Evolutionary conservation across 2,113 vertebrate genomes (phyloP).

Genomic region (Glaucomys volans): DNA sequence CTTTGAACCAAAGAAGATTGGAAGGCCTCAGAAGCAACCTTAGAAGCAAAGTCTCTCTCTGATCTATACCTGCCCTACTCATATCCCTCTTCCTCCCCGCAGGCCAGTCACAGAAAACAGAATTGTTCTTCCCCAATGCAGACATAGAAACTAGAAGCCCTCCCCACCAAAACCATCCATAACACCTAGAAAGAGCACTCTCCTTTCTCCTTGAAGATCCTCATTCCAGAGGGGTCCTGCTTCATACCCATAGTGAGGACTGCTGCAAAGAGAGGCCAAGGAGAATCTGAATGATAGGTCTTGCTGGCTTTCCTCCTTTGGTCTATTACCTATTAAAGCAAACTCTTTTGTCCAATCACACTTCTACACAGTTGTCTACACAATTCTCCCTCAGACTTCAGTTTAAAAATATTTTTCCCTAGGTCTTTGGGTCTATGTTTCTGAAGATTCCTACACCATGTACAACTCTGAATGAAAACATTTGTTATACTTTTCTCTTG

Average conservation of each 20-base stretch:
- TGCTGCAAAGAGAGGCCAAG: neutral
- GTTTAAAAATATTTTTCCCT: neutral
- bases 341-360: no score
- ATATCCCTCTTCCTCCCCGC: neutral
- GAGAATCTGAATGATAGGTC: neutral
- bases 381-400: neutral
- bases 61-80: neutral
- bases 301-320: neutral
- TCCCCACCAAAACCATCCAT: neutral
- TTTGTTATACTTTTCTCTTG: neutral
- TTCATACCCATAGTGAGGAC: neutral
- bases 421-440: neutral
- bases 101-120: neutral
- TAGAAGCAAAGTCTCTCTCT: neutral
- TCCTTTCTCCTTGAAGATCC: neutral
- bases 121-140: neutral
- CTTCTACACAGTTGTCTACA: neutral
- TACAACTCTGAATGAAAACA: neutral
- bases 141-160: neutral
- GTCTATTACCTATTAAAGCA: no score
- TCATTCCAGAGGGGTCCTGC: no score
- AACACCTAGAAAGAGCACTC: neutral
- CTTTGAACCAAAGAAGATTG: neutral
- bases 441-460: neutral
- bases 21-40: neutral